Evolutionary conservation across 2,113 vertebrate genomes (phyloP).

Genomic region (Chunga burmeisteri): DNA sequence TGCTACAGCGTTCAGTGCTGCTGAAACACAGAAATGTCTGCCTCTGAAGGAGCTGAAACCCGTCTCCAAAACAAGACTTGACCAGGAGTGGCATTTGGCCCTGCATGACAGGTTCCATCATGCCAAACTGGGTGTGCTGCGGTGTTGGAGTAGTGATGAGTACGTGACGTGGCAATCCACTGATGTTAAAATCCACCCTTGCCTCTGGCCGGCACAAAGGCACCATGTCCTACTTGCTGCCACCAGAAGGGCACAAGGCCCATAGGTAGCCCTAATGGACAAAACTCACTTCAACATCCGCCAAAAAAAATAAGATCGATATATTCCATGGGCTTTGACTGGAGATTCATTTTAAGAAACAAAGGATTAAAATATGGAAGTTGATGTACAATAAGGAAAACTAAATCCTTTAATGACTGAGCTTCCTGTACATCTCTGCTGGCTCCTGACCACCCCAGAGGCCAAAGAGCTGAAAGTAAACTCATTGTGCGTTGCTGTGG

Average conservation of each 20-base stretch:
- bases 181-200: not conserved
- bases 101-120: not conserved
- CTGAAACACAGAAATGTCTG: not conserved
- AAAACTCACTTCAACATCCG: not conserved
- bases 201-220: not conserved
- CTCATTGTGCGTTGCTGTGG: fast-evolving
- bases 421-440: not conserved
- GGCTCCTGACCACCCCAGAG: not conserved
- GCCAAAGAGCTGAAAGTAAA: not conserved
- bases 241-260: not conserved
- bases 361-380: not conserved
- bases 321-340: not conserved
- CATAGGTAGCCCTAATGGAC: not conserved
- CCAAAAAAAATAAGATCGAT: not conserved
- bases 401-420: not conserved
- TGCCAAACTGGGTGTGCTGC: fast-evolving
- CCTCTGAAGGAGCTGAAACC: not conserved
- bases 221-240: not conserved
- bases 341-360: not conserved
- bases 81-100: not conserved
- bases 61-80: not conserved
- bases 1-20: not conserved
- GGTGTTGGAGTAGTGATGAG: fast-evolving
- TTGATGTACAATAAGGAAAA: not conserved
- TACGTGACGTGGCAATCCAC: not conserved